Evolutionary conservation across 2,113 vertebrate species (phyloP).

Genomic region (Dicaeum eximium): DNA sequence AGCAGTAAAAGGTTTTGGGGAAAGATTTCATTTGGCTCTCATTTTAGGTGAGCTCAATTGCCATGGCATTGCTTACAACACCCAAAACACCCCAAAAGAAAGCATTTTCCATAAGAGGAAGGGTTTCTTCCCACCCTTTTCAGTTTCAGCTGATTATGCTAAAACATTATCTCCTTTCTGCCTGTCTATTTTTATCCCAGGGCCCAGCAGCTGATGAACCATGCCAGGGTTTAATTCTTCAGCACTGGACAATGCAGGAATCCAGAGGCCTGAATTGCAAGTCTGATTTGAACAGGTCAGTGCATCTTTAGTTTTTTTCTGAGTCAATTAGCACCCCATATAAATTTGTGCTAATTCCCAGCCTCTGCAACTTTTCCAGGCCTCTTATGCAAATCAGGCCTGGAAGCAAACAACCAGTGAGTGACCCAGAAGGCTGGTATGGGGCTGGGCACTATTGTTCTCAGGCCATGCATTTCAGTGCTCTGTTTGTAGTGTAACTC

Average conservation of each 20-base stretch:
- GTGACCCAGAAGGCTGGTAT: neutral
- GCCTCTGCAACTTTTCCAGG: neutral
- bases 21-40: neutral
- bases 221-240: neutral
- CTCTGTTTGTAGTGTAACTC: neutral
- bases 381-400: conserved; percentile 26
- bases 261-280: neutral
- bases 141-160: neutral
- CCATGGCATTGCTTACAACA: neutral
- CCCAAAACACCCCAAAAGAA: neutral
- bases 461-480: conserved; percentile 7
- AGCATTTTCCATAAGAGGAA: neutral
- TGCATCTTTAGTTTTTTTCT: neutral
- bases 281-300: neutral
- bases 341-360: neutral
- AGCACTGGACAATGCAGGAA: neutral
- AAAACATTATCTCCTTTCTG: neutral
- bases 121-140: neutral
- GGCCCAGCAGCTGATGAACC: neutral
- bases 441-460: conserved; percentile 15
- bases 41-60: neutral
- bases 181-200: conserved; percentile 15
- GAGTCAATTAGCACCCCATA: neutral
- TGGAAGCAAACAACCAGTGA: conserved; percentile 7
- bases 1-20: neutral